Evolutionary conservation across 2,888 invertebrate species (phyloP), one percentile per base, ranked within the genome.

Genomic region (Zootermopsis nevadensis): DNA sequence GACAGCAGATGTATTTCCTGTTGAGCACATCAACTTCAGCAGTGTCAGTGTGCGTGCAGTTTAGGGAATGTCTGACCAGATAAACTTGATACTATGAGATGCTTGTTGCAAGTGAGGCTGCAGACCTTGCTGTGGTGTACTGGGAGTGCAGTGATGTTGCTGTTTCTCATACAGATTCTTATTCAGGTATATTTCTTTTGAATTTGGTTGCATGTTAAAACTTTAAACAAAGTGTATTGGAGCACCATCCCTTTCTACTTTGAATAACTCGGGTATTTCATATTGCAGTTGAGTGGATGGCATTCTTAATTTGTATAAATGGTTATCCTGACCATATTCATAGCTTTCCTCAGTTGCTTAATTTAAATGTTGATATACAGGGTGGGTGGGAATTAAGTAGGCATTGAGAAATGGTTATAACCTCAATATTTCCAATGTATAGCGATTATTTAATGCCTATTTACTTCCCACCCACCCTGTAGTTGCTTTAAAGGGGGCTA

Each of bases 71-170:
- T 38, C 8, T 22, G 1, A 33, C 35, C 10, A 10, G n/a, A 12
- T 74, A n/a, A 24, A 6, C 72, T n/a, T 33, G 10, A 74, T 35
- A 30, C 15, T 42, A 55, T 77, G 77, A 55, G 12, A 55, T 83
- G 38, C 22, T n/a, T 83, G n/a, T 74, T 83, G 24, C 30, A 35
- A 4, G 6, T 83, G 74, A 69, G 72, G 69, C 24, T 83, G 0
- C 80, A 69, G n/a, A 83, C 74, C 10, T 38, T 80, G 30, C 53
- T 80, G 12, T 83, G 60, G 33, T 42, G 42, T 6, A n/a, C 74
- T 48, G 74, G 74, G n/a, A 48, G 80, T 27, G 22, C 74, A 12
- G 19, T 83, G 19, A 10, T 42, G 15, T 31, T 83, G 7, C 53
- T 67, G 19, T n/a, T 80, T 6, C 8, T 30, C 10, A 19, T 83